Percentiles rank a stretch among this genome's conserved stretches.
Conservation (phyloP, 1,140 invertebrate genomes). For the Brachionus paranguensis region DNA sequence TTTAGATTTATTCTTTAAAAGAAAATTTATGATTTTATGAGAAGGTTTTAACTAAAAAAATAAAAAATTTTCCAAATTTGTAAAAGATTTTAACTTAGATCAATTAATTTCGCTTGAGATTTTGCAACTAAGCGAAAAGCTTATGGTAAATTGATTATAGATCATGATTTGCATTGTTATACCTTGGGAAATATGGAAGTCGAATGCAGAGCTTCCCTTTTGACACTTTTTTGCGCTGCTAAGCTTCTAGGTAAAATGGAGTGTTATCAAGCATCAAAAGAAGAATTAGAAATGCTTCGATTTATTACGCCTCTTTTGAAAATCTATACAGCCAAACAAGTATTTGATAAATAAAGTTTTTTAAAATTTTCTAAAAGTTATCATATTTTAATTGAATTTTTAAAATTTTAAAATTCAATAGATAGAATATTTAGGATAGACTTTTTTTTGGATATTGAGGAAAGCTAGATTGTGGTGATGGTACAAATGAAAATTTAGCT, state of each 20-base stretch:
- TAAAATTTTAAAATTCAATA: too few relatives aligned
- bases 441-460: too few relatives aligned
- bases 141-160: slow-evolving; percentile 57
- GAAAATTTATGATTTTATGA: too few relatives aligned
- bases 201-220: slow-evolving; percentile 44
- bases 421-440: too few relatives aligned
- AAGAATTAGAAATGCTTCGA: slow-evolving; percentile 56
- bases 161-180: slow-evolving; percentile 60
- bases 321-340: slow-evolving; percentile 61
- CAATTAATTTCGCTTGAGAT: slow-evolving; percentile 59
- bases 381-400: too few relatives aligned
- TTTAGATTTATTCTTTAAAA: too few relatives aligned
- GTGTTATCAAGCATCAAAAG: slow-evolving; percentile 48
- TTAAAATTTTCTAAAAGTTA: too few relatives aligned
- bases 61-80: not conserved
- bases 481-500: too few relatives aligned
- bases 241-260: slow-evolving; percentile 57
- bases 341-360: slow-evolving; percentile 27
- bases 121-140: slow-evolving; percentile 58
- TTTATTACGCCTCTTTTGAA: slow-evolving; percentile 61
- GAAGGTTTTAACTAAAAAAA: slow-evolving; percentile 51
- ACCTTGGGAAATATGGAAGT: slow-evolving; percentile 59
- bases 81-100: slow-evolving; percentile 49
- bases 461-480: too few relatives aligned
- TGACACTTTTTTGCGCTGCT: slow-evolving; percentile 46